Base-by-base conservation (phyloP, 2,888 invertebrate genomes). In the Plagodis dolabraria region DNA sequence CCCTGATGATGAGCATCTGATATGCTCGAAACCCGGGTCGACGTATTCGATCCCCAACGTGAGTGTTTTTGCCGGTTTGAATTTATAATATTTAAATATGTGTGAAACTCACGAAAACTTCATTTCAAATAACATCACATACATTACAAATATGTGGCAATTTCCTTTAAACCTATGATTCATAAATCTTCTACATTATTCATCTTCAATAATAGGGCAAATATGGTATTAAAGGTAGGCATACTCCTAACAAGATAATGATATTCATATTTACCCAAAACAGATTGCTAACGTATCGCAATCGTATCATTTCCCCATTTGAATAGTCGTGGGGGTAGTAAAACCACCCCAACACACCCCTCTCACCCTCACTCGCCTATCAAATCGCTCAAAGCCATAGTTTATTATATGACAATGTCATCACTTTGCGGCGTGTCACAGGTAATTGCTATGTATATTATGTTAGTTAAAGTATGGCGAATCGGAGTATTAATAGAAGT, bases 401-500 rank as follows among this genome's bases (percentile, higher is more conserved):
- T 40, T 51, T 60, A 56, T 60, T 60, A 42, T 53, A 53, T 60
- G 56, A 60, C 55, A 47, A 33, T 52, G 47, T 60, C 52, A 60
- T 60, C 60, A 60, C 47, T 53, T 48, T 10, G 47, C 11, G 44
- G 38, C 45, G 45, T 56, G 46, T 53, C 56, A 60, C 52, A 56
- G 52, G 40, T 54, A 60, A 60, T 50, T 12, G 12, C 53, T 47
- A 38, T 50, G 44, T 54, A 54, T 42, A 33, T 35, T 10, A 35
- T 42, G 22, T 35, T 35, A 43, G 22, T 5, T 54, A 51, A 60
- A 56, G 45, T 60, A 43, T 54, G 34, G 47, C 59, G 51, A 36
- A 60, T 50, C 46, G 42, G 11, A 46, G 49, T 11, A 58, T 58
- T 45, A 58, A 58, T 49, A 53, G 34, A n/a, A 8, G 40, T 46